Percentiles rank a stretch among this genome's conserved stretches.
These are phyloP conservation scores for Rhingia rostrata DNA, from an alignment of 2,888 invertebrate genomes.

Conservation along the genomic window DNA sequence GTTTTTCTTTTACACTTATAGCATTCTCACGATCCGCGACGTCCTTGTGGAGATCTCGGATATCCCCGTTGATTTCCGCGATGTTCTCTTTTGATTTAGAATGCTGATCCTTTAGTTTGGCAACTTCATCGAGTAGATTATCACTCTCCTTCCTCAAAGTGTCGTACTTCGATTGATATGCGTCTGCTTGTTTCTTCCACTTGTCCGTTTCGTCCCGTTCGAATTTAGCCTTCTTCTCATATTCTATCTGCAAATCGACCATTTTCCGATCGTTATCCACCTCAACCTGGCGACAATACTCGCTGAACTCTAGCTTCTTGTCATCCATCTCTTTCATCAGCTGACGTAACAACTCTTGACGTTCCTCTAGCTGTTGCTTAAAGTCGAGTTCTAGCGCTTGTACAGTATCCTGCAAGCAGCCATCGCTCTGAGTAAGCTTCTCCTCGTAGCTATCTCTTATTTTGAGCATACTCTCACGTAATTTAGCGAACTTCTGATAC, in stretches of 20 bases:
- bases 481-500: constrained; percentile 90
- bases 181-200: constrained; percentile 92
- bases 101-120: constrained; percentile 89
- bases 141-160: constrained; percentile 82
- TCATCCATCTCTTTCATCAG: constrained; percentile 84
- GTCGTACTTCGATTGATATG: constrained; percentile 89
- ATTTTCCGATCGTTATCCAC: constrained; percentile 82
- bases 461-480: constrained; percentile 87
- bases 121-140: constrained; percentile 88
- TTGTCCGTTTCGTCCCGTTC: constrained; percentile 90
- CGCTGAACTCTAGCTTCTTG: constrained; percentile 81
- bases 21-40: constrained; percentile 92
- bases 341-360: constrained; percentile 86
- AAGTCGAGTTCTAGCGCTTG: constrained; percentile 84
- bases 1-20: constrained; percentile 92
- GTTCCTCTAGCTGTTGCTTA: constrained; percentile 85
- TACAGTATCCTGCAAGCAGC: constrained; percentile 81
- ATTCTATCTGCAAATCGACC: constrained; percentile 80
- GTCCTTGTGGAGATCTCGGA: constrained; percentile 92
- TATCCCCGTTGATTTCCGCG: constrained; percentile 89
- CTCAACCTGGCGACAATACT: constrained; percentile 82
- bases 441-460: constrained; percentile 88
- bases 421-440: constrained; percentile 86
- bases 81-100: constrained; percentile 86
- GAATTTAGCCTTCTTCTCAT: constrained; percentile 84